Percentiles rank a stretch among this genome's conserved stretches.
Conservation (phyloP, 2,888 invertebrate genomes). For the Agonopterix alstromeriana region DNA sequence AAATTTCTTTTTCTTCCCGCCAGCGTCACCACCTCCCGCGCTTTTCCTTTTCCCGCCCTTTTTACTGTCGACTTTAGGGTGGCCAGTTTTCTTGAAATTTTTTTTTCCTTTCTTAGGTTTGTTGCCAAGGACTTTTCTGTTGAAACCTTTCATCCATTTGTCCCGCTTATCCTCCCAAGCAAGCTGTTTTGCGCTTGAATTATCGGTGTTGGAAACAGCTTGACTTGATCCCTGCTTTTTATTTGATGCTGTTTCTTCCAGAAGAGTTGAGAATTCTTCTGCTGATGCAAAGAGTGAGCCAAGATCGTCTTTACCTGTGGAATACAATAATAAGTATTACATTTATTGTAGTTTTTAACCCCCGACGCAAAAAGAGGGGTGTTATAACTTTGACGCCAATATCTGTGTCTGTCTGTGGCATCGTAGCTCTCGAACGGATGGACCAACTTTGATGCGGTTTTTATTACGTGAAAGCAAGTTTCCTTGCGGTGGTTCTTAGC, state of each 20-base stretch:
- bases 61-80: conserved; percentile 29
- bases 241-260: conserved; percentile 88
- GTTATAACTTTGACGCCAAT: no score
- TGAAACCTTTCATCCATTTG: conserved; percentile 77
- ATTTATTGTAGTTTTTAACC: background rate
- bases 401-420: no score
- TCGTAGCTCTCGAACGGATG: no score
- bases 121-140: conserved; percentile 59
- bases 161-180: conserved; percentile 88
- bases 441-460: no score
- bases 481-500: no score
- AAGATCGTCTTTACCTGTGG: conserved; percentile 66
- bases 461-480: no score
- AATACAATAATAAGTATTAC: conserved; percentile 1
- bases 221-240: conserved; percentile 80
- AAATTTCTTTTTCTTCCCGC: conserved; percentile 53
- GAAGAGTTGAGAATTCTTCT: conserved; percentile 90
- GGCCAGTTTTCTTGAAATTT: conserved; percentile 29
- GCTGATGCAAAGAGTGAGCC: conserved; percentile 87
- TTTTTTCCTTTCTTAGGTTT: conserved; percentile 26
- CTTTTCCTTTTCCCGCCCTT: conserved; percentile 44
- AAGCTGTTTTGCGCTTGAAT: conserved; percentile 86
- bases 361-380: no score
- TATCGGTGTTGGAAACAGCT: conserved; percentile 84
- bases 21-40: conserved; percentile 28